phyloP scores from a whole-genome alignment of 92 coral and sea anemone species.

The Umimayanthus kanabou region DNA sequence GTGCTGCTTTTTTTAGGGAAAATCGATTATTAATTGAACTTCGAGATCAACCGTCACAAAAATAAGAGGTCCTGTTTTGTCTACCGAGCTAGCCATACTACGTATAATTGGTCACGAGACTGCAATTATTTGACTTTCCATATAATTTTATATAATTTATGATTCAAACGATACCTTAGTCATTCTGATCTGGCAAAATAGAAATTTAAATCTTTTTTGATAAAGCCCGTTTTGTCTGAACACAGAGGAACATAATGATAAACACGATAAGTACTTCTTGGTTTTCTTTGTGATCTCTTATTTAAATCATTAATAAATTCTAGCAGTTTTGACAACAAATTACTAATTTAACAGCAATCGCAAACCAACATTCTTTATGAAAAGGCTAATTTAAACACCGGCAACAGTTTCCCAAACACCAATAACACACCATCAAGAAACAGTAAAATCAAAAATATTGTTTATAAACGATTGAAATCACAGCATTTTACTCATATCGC shows the following conservation, averaged over 20 bases:
- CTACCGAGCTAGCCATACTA: no score
- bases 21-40: no score
- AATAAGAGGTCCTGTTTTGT: no score
- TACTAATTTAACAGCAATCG: not conserved
- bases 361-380: not conserved
- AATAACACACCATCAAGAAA: not conserved
- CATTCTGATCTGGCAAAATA: not conserved
- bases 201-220: not conserved
- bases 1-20: no score
- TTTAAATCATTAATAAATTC: no score
- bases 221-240: not conserved
- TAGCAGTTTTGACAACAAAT: not conserved
- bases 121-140: not conserved
- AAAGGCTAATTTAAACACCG: not conserved
- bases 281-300: not conserved
- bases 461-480: not conserved
- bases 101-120: not conserved
- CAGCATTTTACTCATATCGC: not conserved
- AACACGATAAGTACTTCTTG: not conserved
- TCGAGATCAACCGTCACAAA: no score
- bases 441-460: not conserved
- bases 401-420: not conserved
- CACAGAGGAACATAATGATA: not conserved
- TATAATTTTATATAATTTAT: no score
- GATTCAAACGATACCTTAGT: not conserved